phyloP scores from a whole-genome alignment of 2,797 vertebrate genomes.

The Acomys russatus region DNA sequence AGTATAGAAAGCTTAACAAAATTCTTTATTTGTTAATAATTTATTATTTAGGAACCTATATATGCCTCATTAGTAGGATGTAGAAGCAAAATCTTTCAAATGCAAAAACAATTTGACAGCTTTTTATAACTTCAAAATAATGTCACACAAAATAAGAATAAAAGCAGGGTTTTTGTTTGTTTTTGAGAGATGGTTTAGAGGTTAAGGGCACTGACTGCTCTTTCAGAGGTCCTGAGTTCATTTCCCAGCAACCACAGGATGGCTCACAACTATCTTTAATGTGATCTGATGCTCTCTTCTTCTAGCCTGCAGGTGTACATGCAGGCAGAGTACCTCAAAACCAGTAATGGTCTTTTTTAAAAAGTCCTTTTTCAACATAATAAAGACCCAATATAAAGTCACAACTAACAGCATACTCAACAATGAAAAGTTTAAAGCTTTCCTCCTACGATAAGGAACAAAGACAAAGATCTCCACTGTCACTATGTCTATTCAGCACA shows the following conservation, averaged over 20 bases:
- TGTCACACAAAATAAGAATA: background rate
- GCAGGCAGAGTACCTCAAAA: too few relatives aligned
- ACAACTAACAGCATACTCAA: background rate
- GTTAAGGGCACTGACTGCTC: too few relatives aligned
- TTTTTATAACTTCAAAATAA: background rate
- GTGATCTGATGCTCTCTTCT: too few relatives aligned
- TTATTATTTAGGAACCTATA: background rate
- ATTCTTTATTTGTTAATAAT: background rate
- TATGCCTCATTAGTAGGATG: background rate
- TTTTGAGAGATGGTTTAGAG: too few relatives aligned
- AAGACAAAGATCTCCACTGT: background rate
- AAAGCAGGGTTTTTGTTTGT: background rate
- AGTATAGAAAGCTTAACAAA: slow-evolving; percentile 12
- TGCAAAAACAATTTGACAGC: background rate
- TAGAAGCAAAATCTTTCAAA: background rate
- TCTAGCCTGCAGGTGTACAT: too few relatives aligned
- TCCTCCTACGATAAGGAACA: background rate
- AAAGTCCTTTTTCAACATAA: background rate
- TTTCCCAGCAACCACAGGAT: too few relatives aligned
- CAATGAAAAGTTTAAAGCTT: background rate
- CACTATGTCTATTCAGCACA: background rate
- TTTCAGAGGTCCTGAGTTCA: too few relatives aligned
- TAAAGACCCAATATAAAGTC: background rate
- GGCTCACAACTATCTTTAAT: too few relatives aligned
- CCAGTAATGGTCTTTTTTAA: too few relatives aligned